phyloP scores from a whole-genome alignment of 1,140 invertebrate species.

The Philopotamus ludificatus region DNA sequence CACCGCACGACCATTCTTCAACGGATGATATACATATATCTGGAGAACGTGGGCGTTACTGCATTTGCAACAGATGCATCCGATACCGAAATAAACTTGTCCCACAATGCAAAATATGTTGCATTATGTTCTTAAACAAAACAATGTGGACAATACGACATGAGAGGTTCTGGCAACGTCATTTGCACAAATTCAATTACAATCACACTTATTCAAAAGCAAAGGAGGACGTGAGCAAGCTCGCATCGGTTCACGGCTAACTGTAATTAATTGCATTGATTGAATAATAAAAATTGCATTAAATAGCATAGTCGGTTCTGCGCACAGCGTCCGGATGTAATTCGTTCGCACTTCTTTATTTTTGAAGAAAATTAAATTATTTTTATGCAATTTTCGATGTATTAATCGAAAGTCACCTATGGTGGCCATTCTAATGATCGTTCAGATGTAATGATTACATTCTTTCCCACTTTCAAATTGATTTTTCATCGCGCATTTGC shows the following conservation, averaged over 20 bases:
- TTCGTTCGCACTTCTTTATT: no score
- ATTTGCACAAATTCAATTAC: constrained; percentile 5
- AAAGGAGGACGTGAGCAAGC: no score
- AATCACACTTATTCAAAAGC: constrained; percentile 1
- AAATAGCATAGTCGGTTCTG: no score
- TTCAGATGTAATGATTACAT: no score
- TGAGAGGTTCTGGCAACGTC: constrained; percentile 9
- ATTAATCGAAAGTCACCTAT: no score
- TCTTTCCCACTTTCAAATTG: not conserved
- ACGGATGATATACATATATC: constrained; percentile 1
- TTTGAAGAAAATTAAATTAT: no score
- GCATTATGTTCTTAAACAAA: constrained; percentile 16
- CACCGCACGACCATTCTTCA: not conserved
- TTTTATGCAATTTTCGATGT: no score
- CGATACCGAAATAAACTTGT: constrained; percentile 21
- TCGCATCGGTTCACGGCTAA: no score
- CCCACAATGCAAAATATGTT: constrained; percentile 22
- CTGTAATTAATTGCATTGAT: no score
- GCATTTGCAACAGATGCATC: constrained; percentile 21
- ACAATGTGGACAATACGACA: not conserved
- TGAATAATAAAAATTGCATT: no score
- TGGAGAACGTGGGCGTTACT: constrained; percentile 6
- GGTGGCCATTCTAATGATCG: no score
- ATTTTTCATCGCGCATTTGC: not conserved
- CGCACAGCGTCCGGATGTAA: no score